Evolutionary conservation across 2,888 invertebrate genomes (phyloP), one percentile per base, ranked within the genome.

Genomic region (Hemistola chrysoprasaria): DNA sequence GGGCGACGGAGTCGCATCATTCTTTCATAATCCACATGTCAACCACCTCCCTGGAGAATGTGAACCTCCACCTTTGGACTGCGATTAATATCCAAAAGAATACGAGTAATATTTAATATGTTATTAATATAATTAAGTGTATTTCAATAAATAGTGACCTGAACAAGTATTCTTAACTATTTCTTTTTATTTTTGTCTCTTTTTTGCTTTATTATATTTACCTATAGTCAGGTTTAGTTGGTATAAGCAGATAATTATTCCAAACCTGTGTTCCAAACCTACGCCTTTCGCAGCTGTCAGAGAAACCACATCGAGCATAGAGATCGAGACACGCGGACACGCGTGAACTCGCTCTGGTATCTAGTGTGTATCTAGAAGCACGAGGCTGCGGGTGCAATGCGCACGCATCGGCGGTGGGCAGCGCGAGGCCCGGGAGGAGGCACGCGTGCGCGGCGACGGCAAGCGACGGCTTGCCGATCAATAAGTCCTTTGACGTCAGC

Each of bases 1-100:
- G 97, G 95, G 96, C 31, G 95, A 95, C 66, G 97, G 97, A 24
- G 92, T 92, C 56, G 91, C 93, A 67, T 87, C 92, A n/a, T 80
- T 97, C 9, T 95, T 97, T 90, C 97, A 97, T 87, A 97, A 97
- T 73, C 92, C 93, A 4, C 90, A 92, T 33, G 65, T 78, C 22
- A 97, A 97, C 69, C 86, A 70, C 43, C 49, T 81, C 29, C 82
- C 84, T 0, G 80, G 76, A 5, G 84, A 86, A 47, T 86, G 86
- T 56, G 62, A 54, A 38, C 68, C 72, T 11, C 77, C 79, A 2
- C 68, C 65, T 1, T 44, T 66, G 1, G 76, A 76, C 1, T 84
- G 84, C 51, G 82, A 85, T 42, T 79, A 50, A 66, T 4, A 16
- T 16, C 4, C 2, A 2, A 16, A n/a, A n/a, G n/a, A n/a, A n/a